Evolutionary conservation across 1,140 invertebrate species (phyloP).

Genomic region (Zaprionus taronus): DNA sequence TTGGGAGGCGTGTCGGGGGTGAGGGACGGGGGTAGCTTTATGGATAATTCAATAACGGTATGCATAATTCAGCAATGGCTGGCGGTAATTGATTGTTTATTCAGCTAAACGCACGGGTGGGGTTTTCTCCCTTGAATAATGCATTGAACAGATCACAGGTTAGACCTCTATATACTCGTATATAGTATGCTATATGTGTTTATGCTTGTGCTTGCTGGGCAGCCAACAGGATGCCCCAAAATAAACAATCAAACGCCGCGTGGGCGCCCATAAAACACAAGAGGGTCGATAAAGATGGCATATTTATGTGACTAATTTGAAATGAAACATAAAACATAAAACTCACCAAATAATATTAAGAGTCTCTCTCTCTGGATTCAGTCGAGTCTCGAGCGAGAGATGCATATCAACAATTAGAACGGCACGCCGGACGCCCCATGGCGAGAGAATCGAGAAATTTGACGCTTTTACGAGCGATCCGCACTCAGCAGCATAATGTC

Average conservation of each 20-base stretch:
- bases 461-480: constrained; percentile 74
- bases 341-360: constrained; percentile 83
- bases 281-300: constrained; percentile 63
- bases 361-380: constrained; percentile 35
- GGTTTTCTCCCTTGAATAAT: constrained; percentile 63
- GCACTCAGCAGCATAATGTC: constrained; percentile 72
- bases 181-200: background rate
- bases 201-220: constrained; percentile 24
- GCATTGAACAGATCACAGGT: constrained; percentile 38
- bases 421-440: constrained; percentile 53
- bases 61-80: constrained; percentile 61
- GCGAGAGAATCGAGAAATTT: constrained; percentile 76
- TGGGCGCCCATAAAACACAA: constrained; percentile 65
- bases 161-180: background rate
- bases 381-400: constrained; percentile 53
- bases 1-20: background rate
- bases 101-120: constrained; percentile 59
- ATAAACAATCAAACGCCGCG: constrained; percentile 67
- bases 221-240: constrained; percentile 31
- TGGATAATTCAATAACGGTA: constrained; percentile 73
- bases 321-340: constrained; percentile 74
- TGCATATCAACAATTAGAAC: constrained; percentile 81
- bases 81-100: constrained; percentile 74
- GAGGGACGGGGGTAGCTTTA: background rate
- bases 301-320: constrained; percentile 82